Evolutionary conservation across 2,797 vertebrate species (phyloP), one percentile per base, ranked within the genome.

Genomic region (Aselliscus stoliczkanus): DNA sequence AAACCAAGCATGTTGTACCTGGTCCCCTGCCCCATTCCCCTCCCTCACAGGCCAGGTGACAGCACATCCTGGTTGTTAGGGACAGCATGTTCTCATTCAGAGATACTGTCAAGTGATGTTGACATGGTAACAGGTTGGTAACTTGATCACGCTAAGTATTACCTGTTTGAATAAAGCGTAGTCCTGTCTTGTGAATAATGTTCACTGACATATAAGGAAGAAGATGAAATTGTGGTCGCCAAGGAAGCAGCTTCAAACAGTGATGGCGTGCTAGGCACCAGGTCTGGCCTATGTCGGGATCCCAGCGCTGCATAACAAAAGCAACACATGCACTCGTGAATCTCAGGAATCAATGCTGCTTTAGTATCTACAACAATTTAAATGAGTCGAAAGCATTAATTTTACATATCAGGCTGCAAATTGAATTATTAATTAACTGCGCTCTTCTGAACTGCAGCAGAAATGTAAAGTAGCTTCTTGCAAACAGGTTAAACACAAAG

Each of bases 171-270:
- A 97, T 97, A 98, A 54, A 98, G 97, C 3, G 96, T 96, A 37
- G 97, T 95, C 95, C 97, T 98, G 90, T 98, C 98, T 1, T 20
- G 95, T 69, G 98, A 98, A 95, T 97, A 98, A 62, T 95, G 97
- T 39, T 99, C 98, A 88, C 98, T 97, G 73, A 82, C 98, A 86
- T 98, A 98, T 85, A 99, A 94, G 25, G 98, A 99, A 92, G 98
- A 99, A 83, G 98, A 98, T 50, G 99, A 99, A 98, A 98, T 98
- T 52, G 98, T 99, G 47, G 99, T 99, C 73, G 98, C 98, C 97
- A 98, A 97, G 92, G 98, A 99, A 97, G 98, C 96, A 1, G 99
- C 98, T 98, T 99, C 98, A 97, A 98, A 98, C 47, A 99, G 96
- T 37, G 98, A 99, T 0, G 97, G 98, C 27, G 98, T 98, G 93